Evolutionary conservation across 2,797 vertebrate genomes (phyloP).

Genomic region (Chromobotia macracanthus): DNA sequence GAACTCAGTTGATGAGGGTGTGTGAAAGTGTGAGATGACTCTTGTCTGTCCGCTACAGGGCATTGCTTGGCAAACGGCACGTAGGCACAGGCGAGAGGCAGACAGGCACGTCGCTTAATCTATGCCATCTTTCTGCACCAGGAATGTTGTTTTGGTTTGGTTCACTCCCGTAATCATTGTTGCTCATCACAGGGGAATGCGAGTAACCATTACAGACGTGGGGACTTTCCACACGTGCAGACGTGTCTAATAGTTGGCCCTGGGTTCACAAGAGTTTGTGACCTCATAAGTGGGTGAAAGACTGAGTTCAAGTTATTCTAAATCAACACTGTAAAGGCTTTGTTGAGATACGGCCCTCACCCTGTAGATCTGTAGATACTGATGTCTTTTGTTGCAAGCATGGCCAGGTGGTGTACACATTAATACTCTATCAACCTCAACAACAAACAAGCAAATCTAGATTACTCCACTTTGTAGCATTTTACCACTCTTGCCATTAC

Average conservation of each 20-base stretch:
- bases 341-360: conserved; percentile 11
- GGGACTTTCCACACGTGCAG: conserved; percentile 56
- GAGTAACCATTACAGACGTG: conserved; percentile 37
- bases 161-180: conserved; percentile 58
- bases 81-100: conserved; percentile 56
- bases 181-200: conserved; percentile 47
- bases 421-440: not conserved
- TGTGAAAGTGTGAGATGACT: conserved; percentile 41
- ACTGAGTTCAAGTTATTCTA: conserved; percentile 28
- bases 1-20: conserved; percentile 58
- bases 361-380: not conserved
- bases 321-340: conserved; percentile 24
- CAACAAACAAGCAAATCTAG: not conserved
- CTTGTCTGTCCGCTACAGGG: conserved; percentile 38
- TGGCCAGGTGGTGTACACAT: not conserved
- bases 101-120: conserved; percentile 56
- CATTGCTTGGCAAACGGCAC: conserved; percentile 57
- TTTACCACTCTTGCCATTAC: no score
- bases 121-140: conserved; percentile 52
- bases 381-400: not conserved
- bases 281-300: conserved; percentile 38
- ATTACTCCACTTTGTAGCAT: not conserved
- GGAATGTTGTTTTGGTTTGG: conserved; percentile 63
- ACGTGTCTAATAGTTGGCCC: conserved; percentile 45
- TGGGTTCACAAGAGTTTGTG: conserved; percentile 38